Conservation (phyloP, 92 coral and sea anemone species). For the Porites cylindrica region DNA sequence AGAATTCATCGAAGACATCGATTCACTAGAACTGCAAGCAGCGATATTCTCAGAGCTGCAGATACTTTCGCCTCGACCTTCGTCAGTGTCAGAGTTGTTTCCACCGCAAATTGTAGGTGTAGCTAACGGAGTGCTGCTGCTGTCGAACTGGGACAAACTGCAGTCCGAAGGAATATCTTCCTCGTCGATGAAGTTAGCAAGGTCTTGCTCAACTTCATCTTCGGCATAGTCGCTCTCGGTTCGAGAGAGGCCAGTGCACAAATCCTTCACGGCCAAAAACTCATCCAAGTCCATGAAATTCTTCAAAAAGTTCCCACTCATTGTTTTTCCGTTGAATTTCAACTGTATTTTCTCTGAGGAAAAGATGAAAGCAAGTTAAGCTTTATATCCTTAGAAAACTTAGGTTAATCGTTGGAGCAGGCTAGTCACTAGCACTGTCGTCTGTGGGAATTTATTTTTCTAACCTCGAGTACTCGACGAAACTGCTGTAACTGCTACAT, state of each 20-base stretch:
- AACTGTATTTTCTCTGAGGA: background rate
- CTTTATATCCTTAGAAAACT: background rate
- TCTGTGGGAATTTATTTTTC: background rate
- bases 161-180: conserved; percentile 19
- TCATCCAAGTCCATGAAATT: conserved; percentile 81
- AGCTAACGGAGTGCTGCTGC: background rate
- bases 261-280: conserved; percentile 56
- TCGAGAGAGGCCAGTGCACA: conserved; percentile 58
- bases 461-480: background rate
- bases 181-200: conserved; percentile 3
- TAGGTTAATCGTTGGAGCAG: background rate
- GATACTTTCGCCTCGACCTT: conserved; percentile 64
- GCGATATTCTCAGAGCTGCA: conserved; percentile 35
- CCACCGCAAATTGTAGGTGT: background rate
- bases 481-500: background rate
- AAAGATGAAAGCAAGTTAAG: background rate
- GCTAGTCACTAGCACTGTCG: background rate
- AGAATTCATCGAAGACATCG: conserved; percentile 10
- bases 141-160: conserved; percentile 15
- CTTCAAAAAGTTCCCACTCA: conserved; percentile 43
- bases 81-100: conserved; percentile 43
- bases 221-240: conserved; percentile 63
- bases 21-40: conserved; percentile 33
- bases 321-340: background rate
- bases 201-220: conserved; percentile 52